Evolutionary conservation across 2,797 vertebrate genomes (phyloP).

Genomic region (Mormyrops attenuatus): DNA sequence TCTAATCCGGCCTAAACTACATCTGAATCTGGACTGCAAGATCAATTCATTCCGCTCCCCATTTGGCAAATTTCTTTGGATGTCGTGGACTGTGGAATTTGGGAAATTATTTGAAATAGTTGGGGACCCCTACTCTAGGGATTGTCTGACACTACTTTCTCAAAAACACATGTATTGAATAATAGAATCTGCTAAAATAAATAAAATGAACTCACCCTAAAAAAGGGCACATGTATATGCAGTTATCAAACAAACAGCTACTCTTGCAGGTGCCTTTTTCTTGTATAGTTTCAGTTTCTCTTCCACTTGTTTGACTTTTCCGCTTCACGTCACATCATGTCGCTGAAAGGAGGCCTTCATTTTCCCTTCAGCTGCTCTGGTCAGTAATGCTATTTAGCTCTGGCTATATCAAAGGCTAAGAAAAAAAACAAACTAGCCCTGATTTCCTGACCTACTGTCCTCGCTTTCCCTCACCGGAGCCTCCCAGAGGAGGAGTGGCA

Average conservation of each 20-base stretch:
- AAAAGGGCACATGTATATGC: background rate
- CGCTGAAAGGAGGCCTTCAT: background rate
- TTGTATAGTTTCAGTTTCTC: background rate
- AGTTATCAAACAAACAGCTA: background rate
- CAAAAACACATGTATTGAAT: background rate
- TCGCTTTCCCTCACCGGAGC: background rate
- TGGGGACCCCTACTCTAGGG: background rate
- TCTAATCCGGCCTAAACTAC: background rate
- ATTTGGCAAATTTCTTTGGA: background rate
- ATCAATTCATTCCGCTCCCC: background rate
- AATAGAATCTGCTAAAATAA: background rate
- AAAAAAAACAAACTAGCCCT: background rate
- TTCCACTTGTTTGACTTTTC: background rate
- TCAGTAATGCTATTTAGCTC: background rate
- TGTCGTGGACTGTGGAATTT: background rate
- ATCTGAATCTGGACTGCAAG: background rate
- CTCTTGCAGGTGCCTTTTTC: background rate
- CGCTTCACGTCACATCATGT: background rate
- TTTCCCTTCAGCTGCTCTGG: background rate
- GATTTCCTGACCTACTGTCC: background rate
- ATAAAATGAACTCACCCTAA: background rate
- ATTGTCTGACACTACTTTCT: background rate
- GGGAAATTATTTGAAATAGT: background rate
- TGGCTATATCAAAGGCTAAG: background rate
- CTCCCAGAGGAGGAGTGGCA: background rate